phyloP scores from a whole-genome alignment of 2,113 vertebrate species.

The Kryptolebias marmoratus region DNA sequence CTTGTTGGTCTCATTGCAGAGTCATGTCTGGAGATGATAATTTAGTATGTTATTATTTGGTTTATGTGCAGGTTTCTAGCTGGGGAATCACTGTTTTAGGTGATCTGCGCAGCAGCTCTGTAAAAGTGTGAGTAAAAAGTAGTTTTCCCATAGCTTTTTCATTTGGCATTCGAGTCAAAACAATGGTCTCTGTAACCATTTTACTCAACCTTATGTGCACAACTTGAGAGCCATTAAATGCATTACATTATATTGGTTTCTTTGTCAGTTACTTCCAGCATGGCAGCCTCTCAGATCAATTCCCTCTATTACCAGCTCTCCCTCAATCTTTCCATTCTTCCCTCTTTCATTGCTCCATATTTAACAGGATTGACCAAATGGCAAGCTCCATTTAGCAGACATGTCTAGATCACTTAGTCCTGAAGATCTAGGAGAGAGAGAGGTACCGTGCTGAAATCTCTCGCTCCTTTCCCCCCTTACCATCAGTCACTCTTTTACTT shows the following conservation, averaged over 20 bases:
- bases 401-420: conserved; percentile 57
- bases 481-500: conserved; percentile 11
- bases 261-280: conserved; percentile 30
- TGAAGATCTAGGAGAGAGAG: conserved; percentile 29
- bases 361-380: conserved; percentile 64
- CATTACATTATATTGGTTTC: conserved; percentile 24
- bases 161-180: background rate
- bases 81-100: no score
- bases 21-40: no score
- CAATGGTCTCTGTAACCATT: background rate
- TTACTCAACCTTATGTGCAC: conserved; percentile 10
- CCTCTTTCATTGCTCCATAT: conserved; percentile 41
- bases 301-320: conserved; percentile 31
- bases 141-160: background rate
- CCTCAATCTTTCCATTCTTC: conserved; percentile 34
- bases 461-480: conserved; percentile 15
- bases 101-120: background rate
- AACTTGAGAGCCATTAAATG: conserved; percentile 21
- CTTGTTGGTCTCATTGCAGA: no score
- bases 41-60: no score
- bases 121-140: background rate
- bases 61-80: no score
- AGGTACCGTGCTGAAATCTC: conserved; percentile 24
- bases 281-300: conserved; percentile 43
- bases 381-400: conserved; percentile 58